A percentile compares a stretch with the other conserved stretches of the same genome.
phyloP scores from a whole-genome alignment of 2,797 vertebrate species.

The Tapirus indicus region DNA sequence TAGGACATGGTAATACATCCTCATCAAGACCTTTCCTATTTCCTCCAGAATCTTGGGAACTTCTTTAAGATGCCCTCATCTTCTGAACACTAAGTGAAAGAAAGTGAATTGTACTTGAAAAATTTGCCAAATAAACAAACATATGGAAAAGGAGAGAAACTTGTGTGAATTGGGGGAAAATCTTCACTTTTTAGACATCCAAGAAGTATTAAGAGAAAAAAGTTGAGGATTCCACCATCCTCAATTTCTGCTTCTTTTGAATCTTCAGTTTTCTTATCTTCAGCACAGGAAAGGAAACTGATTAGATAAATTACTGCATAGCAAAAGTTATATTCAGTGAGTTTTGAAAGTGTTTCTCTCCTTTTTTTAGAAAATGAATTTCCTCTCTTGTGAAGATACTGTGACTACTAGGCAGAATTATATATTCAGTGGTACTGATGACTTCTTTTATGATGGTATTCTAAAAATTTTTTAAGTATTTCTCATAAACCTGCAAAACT shows the following conservation, averaged over 20 bases:
- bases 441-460: constrained; percentile 6
- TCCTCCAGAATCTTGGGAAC: not conserved
- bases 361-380: constrained; percentile 7
- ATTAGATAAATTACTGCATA: not conserved
- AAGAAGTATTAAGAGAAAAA: not conserved
- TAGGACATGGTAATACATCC: not conserved
- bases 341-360: constrained; percentile 35
- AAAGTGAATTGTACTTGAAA: not conserved
- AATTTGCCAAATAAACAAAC: constrained; percentile 2
- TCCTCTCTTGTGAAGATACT: not conserved
- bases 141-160: not conserved
- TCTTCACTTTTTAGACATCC: not conserved
- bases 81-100: not conserved
- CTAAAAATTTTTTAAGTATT: not conserved
- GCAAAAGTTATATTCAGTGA: not conserved
- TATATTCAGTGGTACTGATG: not conserved
- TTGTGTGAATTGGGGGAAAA: not conserved
- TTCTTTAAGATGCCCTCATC: not conserved
- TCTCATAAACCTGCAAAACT: constrained; percentile 26
- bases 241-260: constrained; percentile 56
- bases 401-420: not conserved
- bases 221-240: not conserved
- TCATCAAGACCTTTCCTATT: not conserved
- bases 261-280: constrained; percentile 34
- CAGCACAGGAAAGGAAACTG: constrained; percentile 47